Evolutionary conservation across 2,888 invertebrate genomes (phyloP).

Genomic region (Hyppa rectilinea): DNA sequence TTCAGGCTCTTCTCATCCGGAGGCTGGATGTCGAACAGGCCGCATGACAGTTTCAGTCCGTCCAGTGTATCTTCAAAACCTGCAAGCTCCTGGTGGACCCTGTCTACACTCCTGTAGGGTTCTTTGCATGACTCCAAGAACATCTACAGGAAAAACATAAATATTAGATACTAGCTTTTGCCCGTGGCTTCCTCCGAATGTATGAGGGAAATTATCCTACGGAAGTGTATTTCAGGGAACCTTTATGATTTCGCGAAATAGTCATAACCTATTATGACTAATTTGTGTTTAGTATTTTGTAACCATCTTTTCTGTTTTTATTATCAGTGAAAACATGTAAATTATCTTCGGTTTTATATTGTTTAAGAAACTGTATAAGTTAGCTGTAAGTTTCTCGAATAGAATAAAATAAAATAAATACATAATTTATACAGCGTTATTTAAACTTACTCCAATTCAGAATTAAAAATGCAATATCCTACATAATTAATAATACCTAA

Average conservation of each 20-base stretch:
- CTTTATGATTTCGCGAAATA: not conserved
- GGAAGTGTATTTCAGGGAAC: not conserved
- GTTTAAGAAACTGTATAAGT: too few relatives aligned
- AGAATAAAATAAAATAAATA: too few relatives aligned
- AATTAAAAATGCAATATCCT: not conserved
- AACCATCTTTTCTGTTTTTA: too few relatives aligned
- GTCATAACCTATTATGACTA: too few relatives aligned
- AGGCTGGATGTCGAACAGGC: constrained; percentile 96
- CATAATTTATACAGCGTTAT: too few relatives aligned
- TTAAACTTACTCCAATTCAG: not conserved
- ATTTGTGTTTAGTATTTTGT: too few relatives aligned
- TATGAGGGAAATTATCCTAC: not conserved
- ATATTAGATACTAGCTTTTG: not conserved
- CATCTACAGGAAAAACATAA: constrained; percentile 79
- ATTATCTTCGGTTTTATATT: too few relatives aligned
- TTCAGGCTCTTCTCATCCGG: constrained; percentile 95
- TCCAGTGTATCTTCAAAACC: constrained; percentile 93
- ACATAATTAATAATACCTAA: not conserved
- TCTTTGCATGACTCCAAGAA: constrained; percentile 92
- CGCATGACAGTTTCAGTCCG: constrained; percentile 93
- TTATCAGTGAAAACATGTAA: too few relatives aligned
- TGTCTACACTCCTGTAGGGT: constrained; percentile 93
- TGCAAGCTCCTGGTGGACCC: constrained; percentile 92
- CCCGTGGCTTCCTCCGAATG: not conserved
- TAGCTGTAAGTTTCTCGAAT: too few relatives aligned